A percentile compares a stretch with the other conserved stretches of the same genome.
These are phyloP conservation scores for Nysson spinosus DNA, from an alignment of 2,888 invertebrate genomes.

Conservation along the genomic window DNA sequence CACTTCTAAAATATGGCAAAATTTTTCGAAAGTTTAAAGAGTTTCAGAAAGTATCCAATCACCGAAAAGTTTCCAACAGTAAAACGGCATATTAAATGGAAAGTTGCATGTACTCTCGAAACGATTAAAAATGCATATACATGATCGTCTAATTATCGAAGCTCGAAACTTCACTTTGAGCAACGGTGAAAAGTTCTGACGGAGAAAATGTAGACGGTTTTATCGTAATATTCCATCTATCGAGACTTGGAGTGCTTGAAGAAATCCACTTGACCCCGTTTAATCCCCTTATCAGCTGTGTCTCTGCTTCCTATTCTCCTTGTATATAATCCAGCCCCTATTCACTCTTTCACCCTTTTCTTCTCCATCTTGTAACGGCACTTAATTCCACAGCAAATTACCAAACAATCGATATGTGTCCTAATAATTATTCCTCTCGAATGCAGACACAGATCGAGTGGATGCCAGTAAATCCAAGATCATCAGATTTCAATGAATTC, in stretches of 20 bases:
- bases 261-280: slow-evolving; percentile 45
- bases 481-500: no score
- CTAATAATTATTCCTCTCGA: slow-evolving; percentile 18
- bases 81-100: slow-evolving; percentile 15
- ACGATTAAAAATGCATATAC: background rate
- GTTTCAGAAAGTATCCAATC: no score
- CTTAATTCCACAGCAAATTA: slow-evolving; percentile 1
- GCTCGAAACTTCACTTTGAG: slow-evolving; percentile 13
- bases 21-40: no score
- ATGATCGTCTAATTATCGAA: slow-evolving; percentile 2
- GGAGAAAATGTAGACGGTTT: slow-evolving; percentile 13
- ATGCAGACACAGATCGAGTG: slow-evolving; percentile 16
- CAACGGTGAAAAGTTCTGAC: background rate
- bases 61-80: no score
- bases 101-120: background rate
- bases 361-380: background rate
- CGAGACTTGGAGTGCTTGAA: slow-evolving; percentile 23
- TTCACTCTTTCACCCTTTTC: background rate
- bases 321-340: no score
- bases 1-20: no score
- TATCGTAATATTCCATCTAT: slow-evolving; percentile 38
- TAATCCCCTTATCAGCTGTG: slow-evolving; percentile 45
- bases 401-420: slow-evolving; percentile 7
- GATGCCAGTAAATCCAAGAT: slow-evolving; percentile 7
- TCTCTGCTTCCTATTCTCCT: slow-evolving; percentile 36